Evolutionary conservation across 1,140 invertebrate species (phyloP).

Genomic region (Drosophila mojavensis): DNA sequence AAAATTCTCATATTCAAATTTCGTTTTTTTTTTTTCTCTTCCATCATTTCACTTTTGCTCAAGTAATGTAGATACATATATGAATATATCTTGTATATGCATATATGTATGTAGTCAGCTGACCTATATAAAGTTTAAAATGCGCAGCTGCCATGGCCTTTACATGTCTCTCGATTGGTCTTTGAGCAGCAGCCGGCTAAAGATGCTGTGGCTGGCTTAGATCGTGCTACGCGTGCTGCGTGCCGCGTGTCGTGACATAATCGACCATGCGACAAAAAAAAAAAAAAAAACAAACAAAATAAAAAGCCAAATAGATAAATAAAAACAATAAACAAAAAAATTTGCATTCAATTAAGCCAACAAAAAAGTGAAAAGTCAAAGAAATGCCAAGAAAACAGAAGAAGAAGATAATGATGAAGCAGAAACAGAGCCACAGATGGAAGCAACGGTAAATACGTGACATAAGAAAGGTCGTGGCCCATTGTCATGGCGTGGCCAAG

Average conservation of each 20-base stretch:
- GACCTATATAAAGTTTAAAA: slow-evolving; percentile 34
- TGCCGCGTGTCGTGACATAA: slow-evolving; percentile 61
- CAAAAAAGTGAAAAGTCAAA: slow-evolving; percentile 62
- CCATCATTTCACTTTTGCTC: neutral
- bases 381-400: slow-evolving; percentile 36
- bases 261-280: slow-evolving; percentile 23
- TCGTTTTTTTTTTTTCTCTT: neutral
- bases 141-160: slow-evolving; percentile 39
- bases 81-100: neutral
- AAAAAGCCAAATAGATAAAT: slow-evolving; percentile 44
- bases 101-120: neutral
- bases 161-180: slow-evolving; percentile 27
- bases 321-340: slow-evolving; percentile 7
- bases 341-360: too few species aligned
- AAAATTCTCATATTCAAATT: neutral
- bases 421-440: neutral
- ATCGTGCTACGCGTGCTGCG: slow-evolving; percentile 29
- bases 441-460: slow-evolving; percentile 52
- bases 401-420: slow-evolving; percentile 2
- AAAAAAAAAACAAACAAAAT: neutral
- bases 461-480: slow-evolving; percentile 69
- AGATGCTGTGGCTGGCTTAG: slow-evolving; percentile 4
- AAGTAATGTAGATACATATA: slow-evolving; percentile 11
- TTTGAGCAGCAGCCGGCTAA: slow-evolving; percentile 9
- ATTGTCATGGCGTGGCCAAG: slow-evolving; percentile 39